A percentile compares a stretch with the other conserved stretches of the same genome.
Conservation (phyloP, 2,888 invertebrate genomes). For the Gastracanthus pulcherrimus region DNA sequence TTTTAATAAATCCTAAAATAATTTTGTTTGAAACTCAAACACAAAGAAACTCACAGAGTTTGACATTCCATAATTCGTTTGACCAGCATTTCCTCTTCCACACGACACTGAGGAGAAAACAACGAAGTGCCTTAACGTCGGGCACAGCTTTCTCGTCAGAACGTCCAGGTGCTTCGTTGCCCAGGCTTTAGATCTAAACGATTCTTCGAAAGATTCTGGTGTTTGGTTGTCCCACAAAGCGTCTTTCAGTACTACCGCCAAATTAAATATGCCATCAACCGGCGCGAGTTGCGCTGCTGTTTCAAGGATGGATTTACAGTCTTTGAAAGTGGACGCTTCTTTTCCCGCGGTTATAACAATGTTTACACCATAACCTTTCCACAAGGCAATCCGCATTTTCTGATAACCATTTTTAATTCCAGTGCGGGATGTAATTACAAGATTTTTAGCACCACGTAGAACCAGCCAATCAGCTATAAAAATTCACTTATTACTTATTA, state of each 20-base stretch:
- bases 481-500: slow-evolving; percentile 93
- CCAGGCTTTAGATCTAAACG: too few species aligned
- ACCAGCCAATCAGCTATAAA: too few species aligned
- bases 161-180: too few species aligned
- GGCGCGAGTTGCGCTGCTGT: slow-evolving; percentile 79
- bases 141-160: slow-evolving; percentile 78
- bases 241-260: too few species aligned
- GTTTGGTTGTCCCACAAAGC: too few species aligned
- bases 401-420: slow-evolving; percentile 92
- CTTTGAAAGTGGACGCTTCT: slow-evolving; percentile 85
- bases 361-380: too few species aligned
- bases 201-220: too few species aligned
- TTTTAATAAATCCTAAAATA: too few species aligned
- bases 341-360: slow-evolving; percentile 83
- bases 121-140: slow-evolving; percentile 71
- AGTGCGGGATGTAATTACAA: slow-evolving; percentile 89
- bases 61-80: too few species aligned
- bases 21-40: background rate
- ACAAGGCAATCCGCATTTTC: slow-evolving; percentile 82
- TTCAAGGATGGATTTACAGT: slow-evolving; percentile 85
- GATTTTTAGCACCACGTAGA: slow-evolving; percentile 84
- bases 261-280: slow-evolving; percentile 83
- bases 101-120: background rate
- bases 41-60: background rate
- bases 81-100: too few species aligned